Conservation (phyloP, 2,113 vertebrate species). For the Burhinus oedicnemus region DNA sequence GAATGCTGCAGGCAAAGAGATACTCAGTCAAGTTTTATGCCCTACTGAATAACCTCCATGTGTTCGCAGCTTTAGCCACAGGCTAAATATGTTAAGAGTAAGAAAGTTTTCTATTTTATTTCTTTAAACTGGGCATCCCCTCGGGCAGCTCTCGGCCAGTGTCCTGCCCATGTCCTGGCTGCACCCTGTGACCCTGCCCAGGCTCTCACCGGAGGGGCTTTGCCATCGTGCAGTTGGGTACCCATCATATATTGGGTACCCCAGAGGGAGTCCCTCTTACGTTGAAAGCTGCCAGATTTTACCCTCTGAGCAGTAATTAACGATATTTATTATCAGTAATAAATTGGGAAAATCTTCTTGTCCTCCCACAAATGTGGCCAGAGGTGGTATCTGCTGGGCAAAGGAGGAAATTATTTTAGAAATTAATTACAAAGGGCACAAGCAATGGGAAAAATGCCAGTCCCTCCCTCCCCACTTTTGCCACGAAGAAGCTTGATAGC, state of each 20-base stretch:
- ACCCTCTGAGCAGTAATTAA: background rate
- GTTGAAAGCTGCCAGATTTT: background rate
- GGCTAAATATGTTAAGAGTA: background rate
- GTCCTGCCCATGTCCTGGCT: background rate
- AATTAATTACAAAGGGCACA: background rate
- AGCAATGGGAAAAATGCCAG: background rate
- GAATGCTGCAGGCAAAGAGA: background rate
- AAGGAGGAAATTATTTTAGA: background rate
- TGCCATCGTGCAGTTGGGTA: background rate
- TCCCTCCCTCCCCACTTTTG: background rate
- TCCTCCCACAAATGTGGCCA: background rate
- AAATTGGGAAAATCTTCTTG: background rate
- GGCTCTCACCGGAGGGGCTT: fast-evolving
- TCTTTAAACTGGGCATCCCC: background rate
- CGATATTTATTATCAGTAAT: background rate
- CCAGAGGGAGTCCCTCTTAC: background rate
- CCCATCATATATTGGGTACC: background rate
- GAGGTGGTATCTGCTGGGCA: background rate
- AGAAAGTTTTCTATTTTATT: background rate
- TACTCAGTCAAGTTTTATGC: background rate
- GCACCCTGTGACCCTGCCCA: fast-evolving
- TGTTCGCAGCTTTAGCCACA: background rate
- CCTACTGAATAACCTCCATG: background rate
- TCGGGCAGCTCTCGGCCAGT: background rate
- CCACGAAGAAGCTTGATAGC: background rate